Evolutionary conservation across 2,888 invertebrate genomes (phyloP).

Genomic region (Uropetala carovei): DNA sequence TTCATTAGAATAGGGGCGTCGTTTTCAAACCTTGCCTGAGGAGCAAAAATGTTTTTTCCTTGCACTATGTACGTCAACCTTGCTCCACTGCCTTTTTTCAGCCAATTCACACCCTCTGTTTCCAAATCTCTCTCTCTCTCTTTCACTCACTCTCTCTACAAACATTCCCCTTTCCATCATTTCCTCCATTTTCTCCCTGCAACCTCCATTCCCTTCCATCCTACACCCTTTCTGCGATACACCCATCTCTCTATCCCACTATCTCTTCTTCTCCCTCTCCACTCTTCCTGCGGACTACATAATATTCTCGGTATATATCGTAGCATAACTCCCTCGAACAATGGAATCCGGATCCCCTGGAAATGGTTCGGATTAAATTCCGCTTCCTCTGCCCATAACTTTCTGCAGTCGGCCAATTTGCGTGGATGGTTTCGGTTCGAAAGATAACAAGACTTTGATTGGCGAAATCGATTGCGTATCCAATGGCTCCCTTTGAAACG

Average conservation of each 20-base stretch:
- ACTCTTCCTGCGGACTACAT: background rate
- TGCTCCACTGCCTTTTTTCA: background rate
- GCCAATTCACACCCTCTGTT: background rate
- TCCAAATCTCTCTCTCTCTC: too few relatives aligned
- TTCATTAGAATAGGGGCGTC: too few relatives aligned
- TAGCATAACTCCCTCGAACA: background rate
- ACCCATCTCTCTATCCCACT: background rate
- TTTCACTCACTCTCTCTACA: too few relatives aligned
- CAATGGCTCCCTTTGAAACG: background rate
- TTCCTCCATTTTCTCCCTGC: background rate
- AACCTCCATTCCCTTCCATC: background rate
- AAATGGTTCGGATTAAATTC: constrained; percentile 57
- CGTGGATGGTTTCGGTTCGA: background rate
- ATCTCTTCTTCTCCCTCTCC: background rate
- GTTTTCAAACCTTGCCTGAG: background rate
- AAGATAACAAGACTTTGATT: constrained; percentile 57
- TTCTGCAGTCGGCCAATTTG: constrained; percentile 42
- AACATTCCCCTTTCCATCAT: too few relatives aligned
- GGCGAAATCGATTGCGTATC: background rate
- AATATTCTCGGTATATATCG: background rate
- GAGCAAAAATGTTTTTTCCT: too few relatives aligned
- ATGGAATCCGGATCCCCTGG: constrained; percentile 41
- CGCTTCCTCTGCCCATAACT: constrained; percentile 22
- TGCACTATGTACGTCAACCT: too few relatives aligned
- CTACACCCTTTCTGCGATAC: background rate